Conservation (phyloP, 2,113 vertebrate species). For the Brachypteracias leptosomus region DNA sequence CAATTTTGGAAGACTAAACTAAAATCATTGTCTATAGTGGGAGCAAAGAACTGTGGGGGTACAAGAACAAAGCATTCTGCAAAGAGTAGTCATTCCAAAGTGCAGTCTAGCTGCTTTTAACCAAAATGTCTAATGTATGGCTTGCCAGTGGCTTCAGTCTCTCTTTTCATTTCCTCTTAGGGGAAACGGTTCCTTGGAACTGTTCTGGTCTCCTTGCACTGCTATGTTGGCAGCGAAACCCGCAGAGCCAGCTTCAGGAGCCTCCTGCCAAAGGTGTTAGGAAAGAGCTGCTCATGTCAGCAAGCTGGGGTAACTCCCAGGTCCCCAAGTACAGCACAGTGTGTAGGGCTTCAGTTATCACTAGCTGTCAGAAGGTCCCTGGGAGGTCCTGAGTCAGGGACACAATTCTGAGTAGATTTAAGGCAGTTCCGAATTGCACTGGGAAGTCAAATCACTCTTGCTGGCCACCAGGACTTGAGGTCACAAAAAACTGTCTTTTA, state of each 20-base stretch:
- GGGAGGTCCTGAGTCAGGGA: neutral
- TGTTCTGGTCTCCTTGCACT: neutral
- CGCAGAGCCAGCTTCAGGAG: neutral
- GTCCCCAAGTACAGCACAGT: neutral
- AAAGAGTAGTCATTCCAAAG: neutral
- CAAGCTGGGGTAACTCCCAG: neutral
- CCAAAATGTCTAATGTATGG: neutral
- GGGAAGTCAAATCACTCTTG: neutral
- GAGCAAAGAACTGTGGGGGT: neutral
- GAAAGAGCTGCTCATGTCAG: neutral
- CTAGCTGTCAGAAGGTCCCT: neutral
- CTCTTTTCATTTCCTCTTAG: slow-evolving; percentile 46
- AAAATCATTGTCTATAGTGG: neutral
- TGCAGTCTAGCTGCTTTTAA: slow-evolving; percentile 26
- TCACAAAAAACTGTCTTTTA: neutral
- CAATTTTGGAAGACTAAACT: neutral
- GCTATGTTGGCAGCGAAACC: neutral
- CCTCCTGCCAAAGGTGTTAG: slow-evolving; percentile 46
- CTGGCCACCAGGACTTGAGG: neutral
- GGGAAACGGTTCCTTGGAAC: slow-evolving; percentile 3
- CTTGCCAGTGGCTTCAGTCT: slow-evolving; percentile 44
- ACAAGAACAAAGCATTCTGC: neutral
- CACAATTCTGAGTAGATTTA: neutral
- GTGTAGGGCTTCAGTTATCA: neutral
- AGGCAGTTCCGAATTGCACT: neutral